Conservation (phyloP, 2,888 invertebrate species). For the Hemaris fuciformis region DNA sequence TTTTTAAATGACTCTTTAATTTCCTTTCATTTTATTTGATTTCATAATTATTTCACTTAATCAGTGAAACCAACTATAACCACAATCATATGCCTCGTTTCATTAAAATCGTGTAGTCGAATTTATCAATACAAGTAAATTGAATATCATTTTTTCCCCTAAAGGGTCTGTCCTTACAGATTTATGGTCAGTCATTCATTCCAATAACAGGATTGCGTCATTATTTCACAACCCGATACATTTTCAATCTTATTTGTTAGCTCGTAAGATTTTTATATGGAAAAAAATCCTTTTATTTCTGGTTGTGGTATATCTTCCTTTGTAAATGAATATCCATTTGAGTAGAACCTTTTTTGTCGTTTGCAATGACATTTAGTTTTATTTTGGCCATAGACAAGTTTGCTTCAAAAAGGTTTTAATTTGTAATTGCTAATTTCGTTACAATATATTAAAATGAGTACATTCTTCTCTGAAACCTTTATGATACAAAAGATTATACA, state of each 20-base stretch:
- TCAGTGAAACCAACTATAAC: not conserved
- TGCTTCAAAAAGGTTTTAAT: too few relatives aligned
- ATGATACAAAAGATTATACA: too few relatives aligned
- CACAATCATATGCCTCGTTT: not conserved
- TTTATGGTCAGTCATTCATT: slow-evolving; percentile 35
- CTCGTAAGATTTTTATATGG: slow-evolving; percentile 11
- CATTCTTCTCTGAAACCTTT: too few relatives aligned
- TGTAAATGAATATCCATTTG: not conserved
- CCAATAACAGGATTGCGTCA: slow-evolving; percentile 27
- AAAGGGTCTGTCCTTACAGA: slow-evolving; percentile 21
- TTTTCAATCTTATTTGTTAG: slow-evolving; percentile 17
- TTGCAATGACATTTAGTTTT: not conserved
- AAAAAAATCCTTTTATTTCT: slow-evolving; percentile 13
- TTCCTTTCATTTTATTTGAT: not conserved
- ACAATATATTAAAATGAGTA: too few relatives aligned
- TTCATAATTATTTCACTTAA: not conserved
- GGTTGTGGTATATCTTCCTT: slow-evolving; percentile 12
- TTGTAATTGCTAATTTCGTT: too few relatives aligned
- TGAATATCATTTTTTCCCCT: slow-evolving; percentile 13
- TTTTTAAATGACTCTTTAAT: not conserved
- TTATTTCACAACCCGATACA: slow-evolving; percentile 34
- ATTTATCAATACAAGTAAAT: slow-evolving; percentile 6
- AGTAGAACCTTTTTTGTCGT: not conserved
- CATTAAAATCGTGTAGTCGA: not conserved
- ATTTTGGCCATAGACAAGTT: not conserved